phyloP scores from a whole-genome alignment of 2,113 vertebrate genomes.

The Caranx ignobilis region DNA sequence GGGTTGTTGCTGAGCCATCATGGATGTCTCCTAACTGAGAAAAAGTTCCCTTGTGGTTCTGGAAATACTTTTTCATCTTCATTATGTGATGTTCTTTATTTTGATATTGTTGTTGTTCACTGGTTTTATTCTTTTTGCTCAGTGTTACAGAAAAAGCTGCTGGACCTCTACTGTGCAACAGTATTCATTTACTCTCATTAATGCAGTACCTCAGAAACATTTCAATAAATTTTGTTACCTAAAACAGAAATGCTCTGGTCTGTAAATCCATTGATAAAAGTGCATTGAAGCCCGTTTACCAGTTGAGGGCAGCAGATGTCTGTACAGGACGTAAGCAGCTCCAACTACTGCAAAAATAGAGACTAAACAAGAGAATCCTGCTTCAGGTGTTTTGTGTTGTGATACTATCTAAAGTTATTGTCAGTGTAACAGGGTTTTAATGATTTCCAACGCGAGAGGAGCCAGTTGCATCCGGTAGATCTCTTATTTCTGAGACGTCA shows the following conservation, averaged over 20 bases:
- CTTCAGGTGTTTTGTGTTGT: not conserved
- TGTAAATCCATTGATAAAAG: not conserved
- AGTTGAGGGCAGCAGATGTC: conserved; percentile 61
- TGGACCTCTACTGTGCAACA: not conserved
- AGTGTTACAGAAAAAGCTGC: conserved; percentile 1
- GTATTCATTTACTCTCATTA: conserved; percentile 8
- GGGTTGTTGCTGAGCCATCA: not conserved
- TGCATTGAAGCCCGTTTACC: conserved; percentile 17
- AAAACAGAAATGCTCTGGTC: not conserved
- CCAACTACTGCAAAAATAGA: not conserved
- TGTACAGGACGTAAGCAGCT: not conserved
- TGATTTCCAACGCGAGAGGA: not conserved
- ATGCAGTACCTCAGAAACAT: conserved; percentile 20
- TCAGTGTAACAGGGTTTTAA: not conserved
- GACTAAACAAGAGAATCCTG: not conserved
- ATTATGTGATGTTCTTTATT: conserved; percentile 34
- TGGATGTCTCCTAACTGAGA: not conserved
- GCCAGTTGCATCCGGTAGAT: not conserved
- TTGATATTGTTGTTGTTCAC: conserved; percentile 9
- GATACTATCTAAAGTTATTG: no score
- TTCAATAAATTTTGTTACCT: conserved; percentile 46
- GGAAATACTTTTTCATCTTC: not conserved
- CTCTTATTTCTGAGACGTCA: not conserved
- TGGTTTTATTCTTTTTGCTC: not conserved
- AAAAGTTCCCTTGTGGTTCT: not conserved